phyloP scores from a whole-genome alignment of 2,113 vertebrate genomes.

The Emydura subglobosa region DNA sequence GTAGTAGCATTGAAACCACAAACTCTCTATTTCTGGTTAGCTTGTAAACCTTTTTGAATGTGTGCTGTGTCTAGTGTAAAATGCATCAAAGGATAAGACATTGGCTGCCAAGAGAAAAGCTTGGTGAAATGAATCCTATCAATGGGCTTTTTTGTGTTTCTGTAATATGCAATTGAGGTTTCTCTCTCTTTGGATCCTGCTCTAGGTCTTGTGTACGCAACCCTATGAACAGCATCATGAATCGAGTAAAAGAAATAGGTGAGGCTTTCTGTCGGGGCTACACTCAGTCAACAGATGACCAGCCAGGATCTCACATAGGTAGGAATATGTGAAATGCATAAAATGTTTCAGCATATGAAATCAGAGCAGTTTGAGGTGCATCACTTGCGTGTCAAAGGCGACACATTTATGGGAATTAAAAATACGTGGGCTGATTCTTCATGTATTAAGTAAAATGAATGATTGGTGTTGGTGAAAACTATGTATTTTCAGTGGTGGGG shows the following conservation, averaged over 20 bases:
- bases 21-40: not conserved
- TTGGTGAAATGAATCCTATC: not conserved
- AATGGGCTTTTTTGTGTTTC: not conserved
- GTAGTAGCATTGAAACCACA: not conserved
- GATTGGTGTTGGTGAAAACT: not conserved
- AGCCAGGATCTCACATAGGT: constrained; percentile 94
- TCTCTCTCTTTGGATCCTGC: constrained; percentile 4
- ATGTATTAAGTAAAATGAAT: not conserved
- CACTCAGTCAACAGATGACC: constrained; percentile 88
- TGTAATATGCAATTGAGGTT: not conserved
- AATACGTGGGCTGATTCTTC: not conserved
- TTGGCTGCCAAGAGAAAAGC: not conserved
- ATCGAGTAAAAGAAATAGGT: constrained; percentile 87
- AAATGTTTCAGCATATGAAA: not conserved
- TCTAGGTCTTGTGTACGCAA: constrained; percentile 89
- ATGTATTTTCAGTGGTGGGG: not conserved
- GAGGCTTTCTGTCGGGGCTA: constrained; percentile 91
- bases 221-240: constrained; percentile 85
- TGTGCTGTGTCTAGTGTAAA: not conserved
- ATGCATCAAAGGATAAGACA: not conserved
- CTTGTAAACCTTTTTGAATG: not conserved
- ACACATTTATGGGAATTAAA: not conserved
- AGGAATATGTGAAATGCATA: not conserved
- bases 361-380: not conserved
- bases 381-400: not conserved